Conservation (phyloP, 1,140 invertebrate species). For the Fopius arisanus region DNA sequence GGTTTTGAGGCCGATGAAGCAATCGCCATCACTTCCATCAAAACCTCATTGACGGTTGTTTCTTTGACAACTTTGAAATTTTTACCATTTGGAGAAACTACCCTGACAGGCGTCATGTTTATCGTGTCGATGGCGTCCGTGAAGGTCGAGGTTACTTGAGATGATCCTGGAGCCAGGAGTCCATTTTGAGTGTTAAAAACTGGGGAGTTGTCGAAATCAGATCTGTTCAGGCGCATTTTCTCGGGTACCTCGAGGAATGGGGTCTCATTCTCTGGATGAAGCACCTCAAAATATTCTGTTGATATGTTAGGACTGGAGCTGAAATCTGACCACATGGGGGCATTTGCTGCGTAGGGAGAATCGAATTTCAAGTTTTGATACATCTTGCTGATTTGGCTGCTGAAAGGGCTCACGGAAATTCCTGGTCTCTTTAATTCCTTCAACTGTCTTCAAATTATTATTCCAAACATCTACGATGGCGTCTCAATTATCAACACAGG, state of each 20-base stretch:
- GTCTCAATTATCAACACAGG: too few relatives aligned
- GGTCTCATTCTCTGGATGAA: background rate
- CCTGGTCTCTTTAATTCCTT: background rate
- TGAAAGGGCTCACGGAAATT: too few relatives aligned
- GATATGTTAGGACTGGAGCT: background rate
- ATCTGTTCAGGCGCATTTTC: background rate
- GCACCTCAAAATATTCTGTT: background rate
- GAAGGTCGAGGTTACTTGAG: background rate
- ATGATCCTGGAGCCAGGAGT: background rate
- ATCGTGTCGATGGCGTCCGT: background rate
- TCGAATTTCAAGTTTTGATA: background rate
- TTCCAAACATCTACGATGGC: too few relatives aligned
- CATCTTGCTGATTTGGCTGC: background rate
- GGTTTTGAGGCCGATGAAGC: background rate
- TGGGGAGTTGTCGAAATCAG: background rate
- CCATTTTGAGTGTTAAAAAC: background rate
- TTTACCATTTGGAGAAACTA: background rate
- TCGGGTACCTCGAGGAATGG: background rate
- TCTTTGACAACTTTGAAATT: background rate
- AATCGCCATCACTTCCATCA: background rate
- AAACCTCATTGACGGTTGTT: background rate
- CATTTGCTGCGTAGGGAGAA: background rate
- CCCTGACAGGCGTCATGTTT: background rate
- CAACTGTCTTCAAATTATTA: too few relatives aligned
- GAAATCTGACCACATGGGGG: conserved; percentile 1